Conservation (phyloP, 2,113 vertebrate genomes). For the Irena cyanogastra region DNA sequence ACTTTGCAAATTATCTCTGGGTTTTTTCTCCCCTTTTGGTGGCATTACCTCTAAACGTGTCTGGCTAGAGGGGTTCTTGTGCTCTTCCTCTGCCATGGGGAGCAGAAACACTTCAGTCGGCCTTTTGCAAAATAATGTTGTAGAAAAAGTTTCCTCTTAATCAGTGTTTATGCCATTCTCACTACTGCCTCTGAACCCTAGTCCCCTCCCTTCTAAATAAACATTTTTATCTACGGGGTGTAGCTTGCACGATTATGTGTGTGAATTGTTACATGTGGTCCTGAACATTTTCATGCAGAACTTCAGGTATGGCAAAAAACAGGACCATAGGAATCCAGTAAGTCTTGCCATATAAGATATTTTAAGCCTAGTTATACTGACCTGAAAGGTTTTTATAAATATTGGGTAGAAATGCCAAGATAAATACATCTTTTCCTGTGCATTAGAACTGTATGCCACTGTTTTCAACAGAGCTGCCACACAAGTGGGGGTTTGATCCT, state of each 20-base stretch:
- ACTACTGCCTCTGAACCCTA: background rate
- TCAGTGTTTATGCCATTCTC: background rate
- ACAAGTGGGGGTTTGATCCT: background rate
- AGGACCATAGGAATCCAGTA: background rate
- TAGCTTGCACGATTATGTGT: rapidly evolving
- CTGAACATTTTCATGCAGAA: background rate
- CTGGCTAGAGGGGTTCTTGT: background rate
- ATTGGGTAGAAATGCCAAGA: background rate
- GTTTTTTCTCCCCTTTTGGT: background rate
- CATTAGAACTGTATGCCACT: background rate
- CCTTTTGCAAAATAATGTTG: background rate
- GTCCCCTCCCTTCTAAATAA: background rate
- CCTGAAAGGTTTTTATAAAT: background rate
- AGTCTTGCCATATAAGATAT: background rate
- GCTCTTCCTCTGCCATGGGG: background rate
- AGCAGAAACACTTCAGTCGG: background rate
- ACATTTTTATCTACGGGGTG: background rate
- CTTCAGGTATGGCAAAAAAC: background rate
- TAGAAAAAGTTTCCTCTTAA: background rate
- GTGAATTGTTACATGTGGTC: background rate
- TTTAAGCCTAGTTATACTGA: background rate
- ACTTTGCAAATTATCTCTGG: background rate
- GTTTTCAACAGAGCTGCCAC: background rate
- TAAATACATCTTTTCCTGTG: background rate
- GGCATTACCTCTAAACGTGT: background rate